phyloP scores from a whole-genome alignment of 1,140 invertebrate species.

The Dreissena polymorpha region DNA sequence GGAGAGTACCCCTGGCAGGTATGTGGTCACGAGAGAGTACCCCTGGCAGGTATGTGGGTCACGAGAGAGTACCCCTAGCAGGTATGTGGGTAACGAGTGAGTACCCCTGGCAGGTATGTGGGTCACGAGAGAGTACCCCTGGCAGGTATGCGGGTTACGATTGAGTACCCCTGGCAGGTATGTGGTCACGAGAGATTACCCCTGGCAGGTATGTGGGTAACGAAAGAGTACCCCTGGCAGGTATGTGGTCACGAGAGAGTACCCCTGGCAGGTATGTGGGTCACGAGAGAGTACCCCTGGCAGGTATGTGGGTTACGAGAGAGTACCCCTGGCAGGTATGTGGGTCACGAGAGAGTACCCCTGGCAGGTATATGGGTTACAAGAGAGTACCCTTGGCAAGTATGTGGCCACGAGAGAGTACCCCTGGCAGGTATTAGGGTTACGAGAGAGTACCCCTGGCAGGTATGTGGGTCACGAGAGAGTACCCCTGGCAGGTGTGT shows the following conservation, averaged over 20 bases:
- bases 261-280: neutral
- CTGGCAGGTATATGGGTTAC: neutral
- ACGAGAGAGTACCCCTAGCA: too few relatives aligned
- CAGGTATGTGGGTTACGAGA: neutral
- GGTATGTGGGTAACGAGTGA: neutral
- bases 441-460: constrained; percentile 45
- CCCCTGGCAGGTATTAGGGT: too few relatives aligned
- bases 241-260: neutral
- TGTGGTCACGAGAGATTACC: constrained; percentile 43
- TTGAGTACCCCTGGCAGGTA: too few relatives aligned
- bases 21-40: constrained; percentile 1
- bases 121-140: neutral
- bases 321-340: constrained; percentile 53
- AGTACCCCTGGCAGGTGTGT: neutral
- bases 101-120: too few relatives aligned
- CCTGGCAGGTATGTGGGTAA: constrained; percentile 53
- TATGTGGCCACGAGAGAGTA: neutral
- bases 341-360: neutral
- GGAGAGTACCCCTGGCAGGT: constrained; percentile 55
- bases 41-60: neutral
- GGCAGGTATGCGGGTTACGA: neutral
- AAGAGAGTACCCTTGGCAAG: neutral
- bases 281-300: too few relatives aligned
- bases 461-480: constrained; percentile 29
- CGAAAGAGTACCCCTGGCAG: neutral